phyloP scores from a whole-genome alignment of 1,140 invertebrate species.

The Caenorhabditis latens region DNA sequence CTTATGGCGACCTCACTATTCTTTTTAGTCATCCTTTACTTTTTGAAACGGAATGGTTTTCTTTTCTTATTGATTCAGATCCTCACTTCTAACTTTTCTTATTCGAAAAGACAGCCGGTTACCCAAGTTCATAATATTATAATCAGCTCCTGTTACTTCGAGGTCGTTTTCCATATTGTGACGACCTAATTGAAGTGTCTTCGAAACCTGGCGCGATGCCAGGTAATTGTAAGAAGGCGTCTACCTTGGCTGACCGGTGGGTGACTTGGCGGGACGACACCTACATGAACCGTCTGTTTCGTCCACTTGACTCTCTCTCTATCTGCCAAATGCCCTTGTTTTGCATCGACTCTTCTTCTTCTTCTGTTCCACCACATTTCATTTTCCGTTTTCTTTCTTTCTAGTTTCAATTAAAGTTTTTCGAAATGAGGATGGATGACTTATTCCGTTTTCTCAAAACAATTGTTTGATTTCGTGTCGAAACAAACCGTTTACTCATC shows the following conservation, averaged over 20 bases:
- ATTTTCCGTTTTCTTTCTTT: not conserved
- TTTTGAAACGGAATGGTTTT: too few species aligned
- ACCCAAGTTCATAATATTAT: not conserved
- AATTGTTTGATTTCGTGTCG: conserved; percentile 30
- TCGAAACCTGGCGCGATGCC: conserved; percentile 41
- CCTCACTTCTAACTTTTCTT: too few species aligned
- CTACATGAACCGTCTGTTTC: conserved; percentile 13
- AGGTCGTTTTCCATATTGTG: conserved; percentile 6
- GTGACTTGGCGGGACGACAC: conserved; percentile 33
- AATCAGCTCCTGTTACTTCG: conserved; percentile 25
- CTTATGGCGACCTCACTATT: too few species aligned
- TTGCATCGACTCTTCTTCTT: conserved; percentile 8
- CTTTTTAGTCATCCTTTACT: too few species aligned
- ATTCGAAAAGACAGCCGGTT: too few species aligned
- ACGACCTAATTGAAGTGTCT: conserved; percentile 29
- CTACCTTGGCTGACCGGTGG: conserved; percentile 9
- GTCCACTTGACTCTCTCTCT: conserved; percentile 41
- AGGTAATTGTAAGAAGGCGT: conserved; percentile 42
- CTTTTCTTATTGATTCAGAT: too few species aligned
- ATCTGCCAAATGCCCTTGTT: conserved; percentile 22
- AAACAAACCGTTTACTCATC: not conserved
- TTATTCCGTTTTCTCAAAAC: conserved; percentile 1
- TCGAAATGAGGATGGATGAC: not conserved
- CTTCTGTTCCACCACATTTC: conserved; percentile 21
- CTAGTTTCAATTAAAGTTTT: not conserved